Conservation (phyloP, 1,140 invertebrate genomes). For the Platyscapa corneri region DNA sequence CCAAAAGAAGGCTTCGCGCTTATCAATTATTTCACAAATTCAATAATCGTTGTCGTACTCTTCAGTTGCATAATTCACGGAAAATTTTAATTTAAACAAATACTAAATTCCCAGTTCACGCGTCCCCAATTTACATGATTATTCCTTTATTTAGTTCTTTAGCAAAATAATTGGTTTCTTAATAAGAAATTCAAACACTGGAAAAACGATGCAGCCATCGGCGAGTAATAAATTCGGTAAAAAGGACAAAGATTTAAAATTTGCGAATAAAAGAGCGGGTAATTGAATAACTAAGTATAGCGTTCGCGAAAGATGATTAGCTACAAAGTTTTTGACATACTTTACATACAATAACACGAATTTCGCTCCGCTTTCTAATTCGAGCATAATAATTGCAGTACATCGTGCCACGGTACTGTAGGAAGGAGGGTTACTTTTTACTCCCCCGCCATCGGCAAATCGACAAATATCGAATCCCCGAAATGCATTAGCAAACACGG, state of each 20-base stretch:
- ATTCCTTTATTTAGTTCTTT: background rate
- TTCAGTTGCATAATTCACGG: background rate
- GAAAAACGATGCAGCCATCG: background rate
- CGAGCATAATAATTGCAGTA: background rate
- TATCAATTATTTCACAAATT: background rate
- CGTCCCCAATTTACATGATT: background rate
- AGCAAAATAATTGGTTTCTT: background rate
- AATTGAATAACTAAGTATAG: background rate
- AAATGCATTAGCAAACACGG: background rate
- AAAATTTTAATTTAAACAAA: background rate
- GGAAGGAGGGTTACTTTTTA: background rate
- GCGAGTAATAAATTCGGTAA: background rate
- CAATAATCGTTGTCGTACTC: background rate
- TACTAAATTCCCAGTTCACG: background rate
- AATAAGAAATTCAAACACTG: background rate
- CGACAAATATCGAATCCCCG: background rate
- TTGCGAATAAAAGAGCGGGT: background rate
- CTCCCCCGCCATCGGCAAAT: background rate
- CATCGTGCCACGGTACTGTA: background rate
- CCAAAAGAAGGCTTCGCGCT: background rate
- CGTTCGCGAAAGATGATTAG: background rate
- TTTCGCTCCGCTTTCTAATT: background rate
- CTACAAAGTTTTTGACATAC: constrained; percentile 12
- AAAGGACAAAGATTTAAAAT: no score
- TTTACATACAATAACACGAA: constrained; percentile 13